A percentile compares a stretch with the other conserved stretches of the same genome.
These are phyloP conservation scores for Carcinoscorpius rotundicauda DNA, from an alignment of 1,140 invertebrate species.

Conservation along the genomic window DNA sequence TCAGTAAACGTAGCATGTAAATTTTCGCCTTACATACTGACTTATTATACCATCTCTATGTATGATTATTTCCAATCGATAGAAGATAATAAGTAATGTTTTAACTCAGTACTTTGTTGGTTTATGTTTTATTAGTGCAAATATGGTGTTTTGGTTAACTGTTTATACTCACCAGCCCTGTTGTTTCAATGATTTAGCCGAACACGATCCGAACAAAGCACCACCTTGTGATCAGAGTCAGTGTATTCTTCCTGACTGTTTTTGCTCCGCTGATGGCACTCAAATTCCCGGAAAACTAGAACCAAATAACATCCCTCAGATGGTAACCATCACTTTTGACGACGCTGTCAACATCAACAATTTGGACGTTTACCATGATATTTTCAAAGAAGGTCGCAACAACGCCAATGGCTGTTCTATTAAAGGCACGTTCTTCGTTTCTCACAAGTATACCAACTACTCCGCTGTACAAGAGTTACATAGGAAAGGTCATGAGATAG, in stretches of 20 bases:
- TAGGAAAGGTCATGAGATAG: slow-evolving; percentile 82
- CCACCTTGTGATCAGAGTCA: slow-evolving; percentile 77
- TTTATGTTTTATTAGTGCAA: too few species aligned
- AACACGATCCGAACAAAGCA: slow-evolving; percentile 64
- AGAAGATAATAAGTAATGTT: too few species aligned
- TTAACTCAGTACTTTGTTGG: too few species aligned
- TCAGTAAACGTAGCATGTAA: too few species aligned
- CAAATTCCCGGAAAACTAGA: slow-evolving; percentile 56
- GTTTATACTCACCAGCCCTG: too few species aligned
- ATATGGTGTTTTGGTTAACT: too few species aligned
- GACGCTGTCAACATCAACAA: slow-evolving; percentile 87
- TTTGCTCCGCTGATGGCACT: slow-evolving; percentile 85
- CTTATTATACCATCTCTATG: too few species aligned
- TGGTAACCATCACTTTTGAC: slow-evolving; percentile 90
- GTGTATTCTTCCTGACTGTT: slow-evolving; percentile 80
- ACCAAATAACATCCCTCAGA: slow-evolving; percentile 73
- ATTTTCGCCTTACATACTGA: too few species aligned
- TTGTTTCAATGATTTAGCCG: too few species aligned
- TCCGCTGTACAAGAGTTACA: slow-evolving; percentile 83
- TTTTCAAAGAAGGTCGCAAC: slow-evolving; percentile 21
- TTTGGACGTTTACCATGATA: slow-evolving; percentile 67
- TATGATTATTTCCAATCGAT: too few species aligned
- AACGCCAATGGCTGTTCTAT: slow-evolving; percentile 84
- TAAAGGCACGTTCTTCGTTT: slow-evolving; percentile 84
- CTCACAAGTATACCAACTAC: slow-evolving; percentile 93